Evolutionary conservation across 2,113 vertebrate species (phyloP), one percentile per base, ranked within the genome.

Genomic region (Paradoxurus hermaphroditus): DNA sequence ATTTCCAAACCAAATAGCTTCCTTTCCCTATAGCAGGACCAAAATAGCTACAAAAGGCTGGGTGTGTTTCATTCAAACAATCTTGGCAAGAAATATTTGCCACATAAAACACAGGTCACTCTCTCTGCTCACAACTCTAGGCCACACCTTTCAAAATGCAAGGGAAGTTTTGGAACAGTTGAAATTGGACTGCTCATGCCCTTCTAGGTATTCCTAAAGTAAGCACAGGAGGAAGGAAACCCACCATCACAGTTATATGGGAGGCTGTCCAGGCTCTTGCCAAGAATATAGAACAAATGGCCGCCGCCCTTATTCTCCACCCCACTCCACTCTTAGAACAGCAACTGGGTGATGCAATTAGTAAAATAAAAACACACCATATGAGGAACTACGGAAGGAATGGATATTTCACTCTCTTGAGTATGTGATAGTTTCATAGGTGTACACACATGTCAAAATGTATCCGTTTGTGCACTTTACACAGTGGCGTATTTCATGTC

Each of bases 1-100:
- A 13, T 87, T 92, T 98, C 98, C 97, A 98, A 98, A 85, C 23
- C 91, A 98, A 98, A 98, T 51, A 98, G 68, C 73, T 93, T 91
- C 78, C 82, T 98, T 89, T 89, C 95, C 44, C 75, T 90, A 75
- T 67, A 95, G 77, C 95, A 93, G 93, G 75, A 95, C 68, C 23
- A 36, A 96, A 98, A 7, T 46, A 97, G 81, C 91, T 9, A 29
- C 84, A 34, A 79, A 96, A 68, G 1, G 3, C 39, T 90, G 77
- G 63, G 65, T 0, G 7, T 88, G 56, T 9, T 46, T 19, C 6
- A 63, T 83, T 85, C 94, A 86, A 94, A 96, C 90, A 18, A 83
- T 94, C 39, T 97, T 97, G 97, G 95, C 95, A 96, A 96, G 75
- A 62, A 78, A 34, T 67, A 79, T 51, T 72, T 96, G 72, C 88